Evolutionary conservation across 2,797 vertebrate species (phyloP).

Genomic region (Decapterus maruadsi): DNA sequence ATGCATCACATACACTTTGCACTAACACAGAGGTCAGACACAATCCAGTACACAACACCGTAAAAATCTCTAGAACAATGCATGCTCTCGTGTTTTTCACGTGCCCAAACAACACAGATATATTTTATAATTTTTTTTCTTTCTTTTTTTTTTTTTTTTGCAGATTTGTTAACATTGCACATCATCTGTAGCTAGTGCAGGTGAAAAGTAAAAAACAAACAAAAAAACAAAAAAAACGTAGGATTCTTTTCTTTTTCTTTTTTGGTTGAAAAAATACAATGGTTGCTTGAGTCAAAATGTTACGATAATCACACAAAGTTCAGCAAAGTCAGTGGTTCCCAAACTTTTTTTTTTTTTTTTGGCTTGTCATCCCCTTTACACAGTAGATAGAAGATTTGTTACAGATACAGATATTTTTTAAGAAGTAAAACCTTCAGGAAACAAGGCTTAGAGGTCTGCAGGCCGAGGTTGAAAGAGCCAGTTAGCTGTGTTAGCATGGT

Average conservation of each 20-base stretch:
- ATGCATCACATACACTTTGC: constrained; percentile 82
- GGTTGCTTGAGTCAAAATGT: constrained; percentile 31
- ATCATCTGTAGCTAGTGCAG: constrained; percentile 62
- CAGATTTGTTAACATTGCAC: constrained; percentile 78
- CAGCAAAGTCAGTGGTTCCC: constrained; percentile 45
- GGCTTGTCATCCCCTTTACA: not conserved
- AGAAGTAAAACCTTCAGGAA: not conserved
- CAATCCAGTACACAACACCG: constrained; percentile 78
- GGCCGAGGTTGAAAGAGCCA: not conserved
- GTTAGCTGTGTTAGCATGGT: not conserved
- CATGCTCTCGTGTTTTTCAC: constrained; percentile 83
- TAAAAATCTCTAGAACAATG: constrained; percentile 80
- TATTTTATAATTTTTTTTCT: constrained; percentile 58
- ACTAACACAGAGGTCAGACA: constrained; percentile 82
- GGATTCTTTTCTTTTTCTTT: constrained; percentile 2
- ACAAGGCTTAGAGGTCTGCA: not conserved
- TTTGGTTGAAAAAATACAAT: constrained; percentile 2
- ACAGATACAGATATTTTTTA: not conserved
- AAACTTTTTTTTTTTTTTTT: constrained; percentile 1
- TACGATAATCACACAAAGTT: constrained; percentile 38
- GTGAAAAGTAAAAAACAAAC: constrained; percentile 27
- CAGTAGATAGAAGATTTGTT: not conserved
- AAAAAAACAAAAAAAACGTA: too few relatives aligned
- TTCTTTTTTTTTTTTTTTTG: constrained; percentile 34
- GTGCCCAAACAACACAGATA: constrained; percentile 69